Evolutionary conservation across 2,888 invertebrate genomes (phyloP), one percentile per base, ranked within the genome.

Genomic region (Diaprepes abbreviatus): DNA sequence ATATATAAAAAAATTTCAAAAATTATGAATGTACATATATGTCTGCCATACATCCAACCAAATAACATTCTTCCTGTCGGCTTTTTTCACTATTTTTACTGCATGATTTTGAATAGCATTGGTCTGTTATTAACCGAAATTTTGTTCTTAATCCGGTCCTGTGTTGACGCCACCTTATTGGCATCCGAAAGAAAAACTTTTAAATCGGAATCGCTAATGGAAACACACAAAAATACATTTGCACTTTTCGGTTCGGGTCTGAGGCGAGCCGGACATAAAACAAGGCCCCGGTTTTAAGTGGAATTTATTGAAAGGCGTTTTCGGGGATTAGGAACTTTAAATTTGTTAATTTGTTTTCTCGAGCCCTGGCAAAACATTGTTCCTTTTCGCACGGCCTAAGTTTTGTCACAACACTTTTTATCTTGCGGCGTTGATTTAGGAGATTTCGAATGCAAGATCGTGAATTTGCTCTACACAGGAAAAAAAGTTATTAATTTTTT

Each of bases 311-410:
- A 54, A 58, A 48, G 63, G 59, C 63, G 58, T 60, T 63, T 58
- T 55, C 66, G 70, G 62, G 62, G 70, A 70, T 70, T 70, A 58
- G 38, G 54, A 66, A 70, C 55, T 57, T 71, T 71, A 71, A 60
- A 52, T 70, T 63, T 50, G 71, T 66, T 71, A 71, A 67, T 71
- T 71, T 67, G 71, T 71, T 78, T 78, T 75, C 76, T 28, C 28
- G 28, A 14, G 48, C 48, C 24, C 28, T n/a, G 48, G 48, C 28
- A 28, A 50, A 50, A 50, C 48, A 50, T 50, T 50, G 48, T 50
- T 50, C 48, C 21, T 50, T 28, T 50, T 28, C 48, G 48, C 48
- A 50, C 28, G 28, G 48, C 48, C 48, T 50, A 50, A 50, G 48
- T 50, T 45, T 50, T 50, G 48, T 50, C 48, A 28, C 48, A 28